Conservation (phyloP, 2,797 vertebrate species). For the Podarcis lilfordi region DNA sequence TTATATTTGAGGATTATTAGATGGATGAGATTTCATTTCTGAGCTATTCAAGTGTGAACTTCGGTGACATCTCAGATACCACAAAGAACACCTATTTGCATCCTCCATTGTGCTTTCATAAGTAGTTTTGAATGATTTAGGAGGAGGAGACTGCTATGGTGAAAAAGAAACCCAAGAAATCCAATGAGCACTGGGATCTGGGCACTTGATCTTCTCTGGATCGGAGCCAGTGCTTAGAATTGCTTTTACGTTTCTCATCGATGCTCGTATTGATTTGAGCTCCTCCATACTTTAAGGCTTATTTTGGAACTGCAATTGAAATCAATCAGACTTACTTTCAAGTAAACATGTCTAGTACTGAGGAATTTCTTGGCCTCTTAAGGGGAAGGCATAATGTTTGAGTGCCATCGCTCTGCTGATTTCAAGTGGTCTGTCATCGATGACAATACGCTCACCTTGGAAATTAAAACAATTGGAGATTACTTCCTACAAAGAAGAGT, state of each 20-base stretch:
- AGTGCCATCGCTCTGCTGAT: neutral
- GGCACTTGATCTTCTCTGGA: neutral
- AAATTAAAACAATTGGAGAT: neutral
- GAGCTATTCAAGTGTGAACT: neutral
- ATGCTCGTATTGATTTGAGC: conserved; percentile 5
- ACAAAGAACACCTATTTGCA: neutral
- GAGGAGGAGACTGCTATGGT: neutral
- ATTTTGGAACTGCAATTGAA: conserved; percentile 3
- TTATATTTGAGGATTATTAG: neutral
- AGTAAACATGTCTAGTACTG: neutral
- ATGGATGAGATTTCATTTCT: neutral
- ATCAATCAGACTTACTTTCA: conserved; percentile 10
- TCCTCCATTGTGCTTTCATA: neutral
- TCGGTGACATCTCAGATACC: neutral
- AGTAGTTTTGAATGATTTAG: neutral
- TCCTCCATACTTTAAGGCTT: conserved; percentile 1
- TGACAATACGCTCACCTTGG: neutral
- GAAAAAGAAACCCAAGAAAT: neutral
- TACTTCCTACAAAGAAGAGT: neutral
- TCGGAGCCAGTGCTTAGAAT: neutral
- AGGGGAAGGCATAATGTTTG: neutral
- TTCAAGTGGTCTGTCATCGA: neutral
- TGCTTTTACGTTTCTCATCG: neutral
- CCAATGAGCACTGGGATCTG: neutral
- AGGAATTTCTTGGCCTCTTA: neutral